Percentiles rank a stretch among this genome's conserved stretches.
Evolutionary conservation across 2,797 vertebrate genomes (phyloP).

Genomic region (Microctenopoma lineatum): DNA sequence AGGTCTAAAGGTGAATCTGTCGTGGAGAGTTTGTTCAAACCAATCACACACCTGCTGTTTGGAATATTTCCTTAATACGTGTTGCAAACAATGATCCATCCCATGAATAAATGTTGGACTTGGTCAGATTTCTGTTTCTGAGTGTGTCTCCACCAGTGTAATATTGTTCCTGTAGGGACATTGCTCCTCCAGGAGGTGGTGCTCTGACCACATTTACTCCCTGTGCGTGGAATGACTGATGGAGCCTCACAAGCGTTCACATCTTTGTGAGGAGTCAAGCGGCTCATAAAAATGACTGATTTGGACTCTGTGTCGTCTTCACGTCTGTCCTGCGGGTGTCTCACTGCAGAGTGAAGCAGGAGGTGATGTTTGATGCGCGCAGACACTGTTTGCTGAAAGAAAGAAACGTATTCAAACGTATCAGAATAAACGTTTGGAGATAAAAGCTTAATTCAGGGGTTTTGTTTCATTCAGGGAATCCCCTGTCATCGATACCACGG

Average conservation of each 20-base stretch:
- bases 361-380: neutral
- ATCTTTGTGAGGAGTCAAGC: constrained; percentile 24
- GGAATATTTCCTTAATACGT: neutral
- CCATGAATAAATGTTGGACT: neutral
- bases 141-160: neutral
- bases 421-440: neutral
- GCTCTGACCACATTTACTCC: constrained; percentile 27
- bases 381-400: neutral
- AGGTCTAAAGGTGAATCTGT: too few relatives aligned
- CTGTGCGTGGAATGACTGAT: neutral
- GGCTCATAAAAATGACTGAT: constrained; percentile 37
- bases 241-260: constrained; percentile 17
- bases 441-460: constrained; percentile 16
- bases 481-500: constrained; percentile 38
- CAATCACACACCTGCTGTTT: neutral
- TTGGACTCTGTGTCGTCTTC: constrained; percentile 4
- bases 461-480: constrained; percentile 68
- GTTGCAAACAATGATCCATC: neutral
- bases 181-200: constrained; percentile 53
- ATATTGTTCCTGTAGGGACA: constrained; percentile 26
- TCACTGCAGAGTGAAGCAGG: neutral
- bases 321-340: neutral
- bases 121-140: neutral
- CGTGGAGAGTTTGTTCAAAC: too few relatives aligned
- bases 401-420: neutral